These are phyloP conservation scores for Larimichthys crocea DNA, from an alignment of 2,113 vertebrate species.

Conservation along the genomic window DNA sequence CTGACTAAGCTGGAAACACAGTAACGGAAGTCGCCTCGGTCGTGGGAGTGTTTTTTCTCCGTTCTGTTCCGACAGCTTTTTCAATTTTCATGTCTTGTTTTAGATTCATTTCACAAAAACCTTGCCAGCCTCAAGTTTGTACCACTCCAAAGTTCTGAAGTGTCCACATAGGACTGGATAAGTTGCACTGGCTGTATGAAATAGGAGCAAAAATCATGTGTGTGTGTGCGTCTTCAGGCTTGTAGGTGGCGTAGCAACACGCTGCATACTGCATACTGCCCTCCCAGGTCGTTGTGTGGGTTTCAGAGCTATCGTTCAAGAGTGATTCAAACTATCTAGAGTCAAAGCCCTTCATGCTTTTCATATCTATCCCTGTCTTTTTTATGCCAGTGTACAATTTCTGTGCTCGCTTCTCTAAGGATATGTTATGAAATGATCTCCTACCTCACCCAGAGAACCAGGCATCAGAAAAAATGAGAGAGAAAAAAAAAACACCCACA, in stretches of 20 bases:
- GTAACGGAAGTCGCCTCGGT: background rate
- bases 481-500: constrained; percentile 75
- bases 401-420: constrained; percentile 79
- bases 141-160: constrained; percentile 10
- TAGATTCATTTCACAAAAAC: constrained; percentile 23
- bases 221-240: constrained; percentile 62
- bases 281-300: constrained; percentile 81
- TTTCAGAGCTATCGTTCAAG: constrained; percentile 71
- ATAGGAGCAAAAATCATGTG: background rate
- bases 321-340: constrained; percentile 81
- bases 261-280: constrained; percentile 65
- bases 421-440: constrained; percentile 85
- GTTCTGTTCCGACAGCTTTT: background rate
- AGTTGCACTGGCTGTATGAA: constrained; percentile 25
- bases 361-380: constrained; percentile 73
- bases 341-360: constrained; percentile 77
- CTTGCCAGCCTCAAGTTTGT: constrained; percentile 16
- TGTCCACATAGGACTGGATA: constrained; percentile 32
- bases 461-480: constrained; percentile 50
- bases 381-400: constrained; percentile 63
- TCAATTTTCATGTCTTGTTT: constrained; percentile 8
- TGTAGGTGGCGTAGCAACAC: constrained; percentile 72
- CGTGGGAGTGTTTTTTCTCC: background rate
- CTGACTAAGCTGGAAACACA: background rate
- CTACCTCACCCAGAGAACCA: constrained; percentile 75